Evolutionary conservation across 2,888 invertebrate genomes (phyloP), one percentile per base, ranked within the genome.

Genomic region (Saturnia japonica): DNA sequence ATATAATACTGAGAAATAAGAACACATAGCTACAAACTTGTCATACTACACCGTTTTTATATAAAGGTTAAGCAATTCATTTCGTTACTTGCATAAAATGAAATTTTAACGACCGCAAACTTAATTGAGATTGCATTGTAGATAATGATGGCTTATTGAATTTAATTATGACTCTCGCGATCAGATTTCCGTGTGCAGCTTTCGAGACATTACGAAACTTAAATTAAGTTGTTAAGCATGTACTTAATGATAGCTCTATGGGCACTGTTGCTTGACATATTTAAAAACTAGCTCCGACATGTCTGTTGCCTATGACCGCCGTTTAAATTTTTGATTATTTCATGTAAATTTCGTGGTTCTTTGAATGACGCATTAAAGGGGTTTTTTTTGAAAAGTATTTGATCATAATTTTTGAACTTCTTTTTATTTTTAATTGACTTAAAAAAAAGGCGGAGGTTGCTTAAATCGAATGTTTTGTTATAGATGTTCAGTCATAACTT

Each of bases 61-160:
- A 43, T 42, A 34, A 34, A 14, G 40, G 28, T 4, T 22, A 62
- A 12, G 47, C 68, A 60, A 68, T 60, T 22, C 68, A 69, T 47
- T 69, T 51, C 42, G 28, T 19, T 14, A 64, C 64, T 64, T 40
- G 34, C 74, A 72, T 79, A 78, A 79, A 79, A 75, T 74, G 57
- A 74, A 74, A 78, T 76, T 75, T 74, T 75, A 76, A 78, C 75
- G 76, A 70, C 42, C 25, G 66, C 70, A 66, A 73, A 75, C 66
- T 77, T 76, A 81, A 81, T 83, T 77, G 76, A 81, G 84, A 83
- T 83, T 68, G 75, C 74, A 74, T 73, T 72, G 73, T 72, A 72
- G 82, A 83, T 83, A 80, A 78, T 74, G 73, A 72, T 42, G 66
- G 66, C 67, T 72, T 75, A 79, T 81, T 82, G 77, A 80, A 78